Percentiles rank a stretch among this genome's conserved stretches.
Evolutionary conservation across 2,113 vertebrate genomes (phyloP).

Genomic region (Microcebus griseorufus): DNA sequence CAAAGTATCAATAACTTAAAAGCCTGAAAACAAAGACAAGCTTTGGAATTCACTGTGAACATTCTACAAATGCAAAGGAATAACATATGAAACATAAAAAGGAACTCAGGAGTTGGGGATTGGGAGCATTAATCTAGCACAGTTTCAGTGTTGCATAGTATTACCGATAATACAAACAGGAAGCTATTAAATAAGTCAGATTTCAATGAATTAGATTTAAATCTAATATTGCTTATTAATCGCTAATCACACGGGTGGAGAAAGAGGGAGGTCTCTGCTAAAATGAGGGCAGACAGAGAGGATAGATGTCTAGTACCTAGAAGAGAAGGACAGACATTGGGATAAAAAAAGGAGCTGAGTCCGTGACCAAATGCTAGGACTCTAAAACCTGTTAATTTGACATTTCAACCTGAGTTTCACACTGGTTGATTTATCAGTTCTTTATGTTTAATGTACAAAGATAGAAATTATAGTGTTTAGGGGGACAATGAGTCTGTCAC

Average conservation of each 20-base stretch:
- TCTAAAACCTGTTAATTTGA: background rate
- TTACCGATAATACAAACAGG: background rate
- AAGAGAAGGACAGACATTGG: background rate
- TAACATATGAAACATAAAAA: rapidly evolving
- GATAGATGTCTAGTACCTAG: background rate
- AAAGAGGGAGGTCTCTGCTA: background rate
- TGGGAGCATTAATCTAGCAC: background rate
- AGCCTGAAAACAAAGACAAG: background rate
- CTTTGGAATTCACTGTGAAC: background rate
- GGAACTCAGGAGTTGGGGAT: background rate
- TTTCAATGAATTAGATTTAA: background rate
- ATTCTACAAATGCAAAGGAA: background rate
- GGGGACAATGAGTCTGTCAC: background rate
- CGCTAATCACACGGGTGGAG: background rate
- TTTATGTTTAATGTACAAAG: background rate
- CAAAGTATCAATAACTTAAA: background rate
- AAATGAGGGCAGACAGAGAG: background rate
- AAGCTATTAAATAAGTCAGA: background rate
- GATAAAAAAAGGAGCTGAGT: background rate
- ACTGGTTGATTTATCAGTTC: background rate
- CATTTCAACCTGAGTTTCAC: background rate
- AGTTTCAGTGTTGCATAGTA: background rate
- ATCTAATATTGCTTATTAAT: background rate
- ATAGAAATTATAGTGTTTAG: background rate
- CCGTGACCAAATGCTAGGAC: background rate